Conservation (phyloP, 1,140 invertebrate species). For the Muscidifurax raptorellus region DNA sequence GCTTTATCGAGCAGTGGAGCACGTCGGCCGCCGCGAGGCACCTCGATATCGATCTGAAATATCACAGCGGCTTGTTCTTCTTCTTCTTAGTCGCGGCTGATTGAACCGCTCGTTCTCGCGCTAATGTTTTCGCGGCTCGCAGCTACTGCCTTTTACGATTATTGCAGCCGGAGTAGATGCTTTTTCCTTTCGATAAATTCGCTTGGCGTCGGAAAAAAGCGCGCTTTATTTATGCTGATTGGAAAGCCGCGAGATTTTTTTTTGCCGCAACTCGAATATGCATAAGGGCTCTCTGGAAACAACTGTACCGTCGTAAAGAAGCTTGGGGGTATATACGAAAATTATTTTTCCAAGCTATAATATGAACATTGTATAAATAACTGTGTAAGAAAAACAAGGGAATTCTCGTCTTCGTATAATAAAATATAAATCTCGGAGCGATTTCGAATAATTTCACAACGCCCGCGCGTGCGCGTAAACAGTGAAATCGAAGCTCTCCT, state of each 20-base stretch:
- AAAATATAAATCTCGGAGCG: neutral
- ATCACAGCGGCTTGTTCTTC: conserved; percentile 11
- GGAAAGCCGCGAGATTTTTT: neutral
- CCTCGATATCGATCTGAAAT: conserved; percentile 41
- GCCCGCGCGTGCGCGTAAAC: too few species aligned
- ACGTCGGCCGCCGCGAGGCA: conserved; percentile 22
- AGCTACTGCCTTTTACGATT: conserved; percentile 22
- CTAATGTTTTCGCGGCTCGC: conserved; percentile 4
- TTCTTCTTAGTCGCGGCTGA: neutral
- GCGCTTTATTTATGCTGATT: conserved; percentile 29
- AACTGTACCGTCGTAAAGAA: neutral
- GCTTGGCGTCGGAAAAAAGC: neutral
- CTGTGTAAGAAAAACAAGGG: too few species aligned
- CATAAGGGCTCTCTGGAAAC: neutral
- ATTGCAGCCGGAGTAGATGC: neutral
- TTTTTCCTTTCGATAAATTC: too few species aligned
- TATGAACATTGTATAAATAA: neutral
- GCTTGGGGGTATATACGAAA: neutral
- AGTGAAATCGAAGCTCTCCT: neutral
- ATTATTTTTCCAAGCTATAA: neutral
- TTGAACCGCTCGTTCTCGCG: conserved; percentile 3
- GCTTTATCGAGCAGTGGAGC: neutral
- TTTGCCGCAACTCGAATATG: neutral
- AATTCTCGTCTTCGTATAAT: neutral
- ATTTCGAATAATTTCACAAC: neutral